Conservation (phyloP, 2,888 invertebrate species). For the Scrobipalpa atriplicella region DNA sequence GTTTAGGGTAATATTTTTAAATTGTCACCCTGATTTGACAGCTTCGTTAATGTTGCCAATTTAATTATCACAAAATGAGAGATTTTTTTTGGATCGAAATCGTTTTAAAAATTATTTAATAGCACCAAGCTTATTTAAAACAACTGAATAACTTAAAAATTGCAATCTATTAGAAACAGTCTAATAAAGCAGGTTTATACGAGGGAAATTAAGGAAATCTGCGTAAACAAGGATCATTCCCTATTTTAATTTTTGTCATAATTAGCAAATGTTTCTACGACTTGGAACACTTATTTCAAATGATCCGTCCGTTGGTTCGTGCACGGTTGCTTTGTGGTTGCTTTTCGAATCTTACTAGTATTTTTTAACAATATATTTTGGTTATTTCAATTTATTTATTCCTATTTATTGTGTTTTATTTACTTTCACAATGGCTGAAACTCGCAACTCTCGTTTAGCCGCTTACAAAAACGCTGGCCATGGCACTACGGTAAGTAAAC, state of each 20-base stretch:
- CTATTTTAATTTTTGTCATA: not conserved
- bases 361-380: conserved; percentile 9
- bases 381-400: conserved; percentile 16
- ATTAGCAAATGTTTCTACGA: not conserved
- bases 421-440: conserved; percentile 84
- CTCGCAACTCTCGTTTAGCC: conserved; percentile 81
- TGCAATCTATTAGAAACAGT: no score
- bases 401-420: conserved; percentile 10
- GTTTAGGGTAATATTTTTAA: not conserved
- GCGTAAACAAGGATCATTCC: no score
- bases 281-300: conserved; percentile 9
- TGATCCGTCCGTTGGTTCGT: conserved; percentile 1
- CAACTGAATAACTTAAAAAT: no score
- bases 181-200: no score
- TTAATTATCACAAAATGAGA: not conserved
- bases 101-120: no score
- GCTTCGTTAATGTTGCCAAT: not conserved
- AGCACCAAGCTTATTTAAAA: no score
- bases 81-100: no score
- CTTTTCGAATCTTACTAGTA: not conserved
- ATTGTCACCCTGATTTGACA: conserved; percentile 1
- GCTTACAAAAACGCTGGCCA: conserved; percentile 91
- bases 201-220: no score
- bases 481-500: conserved; percentile 86
- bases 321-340: not conserved